Conservation (phyloP, 2,113 vertebrate genomes). For the Pavo muticus region DNA sequence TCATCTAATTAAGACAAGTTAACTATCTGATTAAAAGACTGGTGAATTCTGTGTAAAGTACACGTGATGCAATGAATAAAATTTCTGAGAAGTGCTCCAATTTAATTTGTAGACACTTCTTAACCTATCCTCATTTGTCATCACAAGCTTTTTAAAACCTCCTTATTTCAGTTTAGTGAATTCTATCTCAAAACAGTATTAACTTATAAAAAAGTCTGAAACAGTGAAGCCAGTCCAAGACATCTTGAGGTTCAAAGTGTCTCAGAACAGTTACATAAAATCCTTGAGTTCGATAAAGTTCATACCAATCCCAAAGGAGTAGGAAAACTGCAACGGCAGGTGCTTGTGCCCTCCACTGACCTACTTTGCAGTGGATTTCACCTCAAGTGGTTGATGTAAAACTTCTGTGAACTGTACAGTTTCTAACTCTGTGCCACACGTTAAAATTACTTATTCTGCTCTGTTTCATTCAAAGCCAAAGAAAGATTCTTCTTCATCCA, state of each 20-base stretch:
- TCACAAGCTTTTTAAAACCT: background rate
- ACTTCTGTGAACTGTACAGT: background rate
- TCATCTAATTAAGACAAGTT: background rate
- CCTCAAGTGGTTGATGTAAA: background rate
- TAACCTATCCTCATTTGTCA: background rate
- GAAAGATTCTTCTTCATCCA: background rate
- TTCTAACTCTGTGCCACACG: background rate
- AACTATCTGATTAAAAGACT: background rate
- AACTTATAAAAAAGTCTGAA: background rate
- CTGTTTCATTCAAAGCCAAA: background rate
- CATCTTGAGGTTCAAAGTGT: background rate
- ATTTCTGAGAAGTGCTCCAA: background rate
- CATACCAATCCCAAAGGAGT: background rate
- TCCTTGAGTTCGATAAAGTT: background rate
- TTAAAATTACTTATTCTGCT: slow-evolving; percentile 10
- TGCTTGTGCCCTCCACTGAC: background rate
- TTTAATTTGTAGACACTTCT: background rate
- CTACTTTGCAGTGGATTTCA: background rate
- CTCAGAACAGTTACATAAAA: background rate
- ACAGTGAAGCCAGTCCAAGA: background rate
- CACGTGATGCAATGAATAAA: no score
- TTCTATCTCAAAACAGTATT: background rate
- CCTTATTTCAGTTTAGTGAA: background rate
- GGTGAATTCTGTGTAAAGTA: no score
- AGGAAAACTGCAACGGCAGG: background rate